These are phyloP conservation scores for Panulirus ornatus DNA, from an alignment of 1,140 invertebrate genomes.

Conservation along the genomic window DNA sequence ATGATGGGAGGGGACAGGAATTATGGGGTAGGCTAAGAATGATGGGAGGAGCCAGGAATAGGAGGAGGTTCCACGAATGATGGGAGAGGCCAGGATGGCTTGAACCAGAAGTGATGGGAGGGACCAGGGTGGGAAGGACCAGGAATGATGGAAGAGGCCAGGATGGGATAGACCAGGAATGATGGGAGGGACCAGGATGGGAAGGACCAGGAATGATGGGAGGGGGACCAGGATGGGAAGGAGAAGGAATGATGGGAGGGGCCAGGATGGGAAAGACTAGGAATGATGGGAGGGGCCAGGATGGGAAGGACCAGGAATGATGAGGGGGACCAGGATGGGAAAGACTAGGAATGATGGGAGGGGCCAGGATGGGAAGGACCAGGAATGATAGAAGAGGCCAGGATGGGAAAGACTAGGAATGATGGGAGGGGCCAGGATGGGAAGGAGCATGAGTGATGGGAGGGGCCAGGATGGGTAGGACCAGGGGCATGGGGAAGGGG, in stretches of 20 bases:
- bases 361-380: background rate
- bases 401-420: no score
- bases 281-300: background rate
- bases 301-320: background rate
- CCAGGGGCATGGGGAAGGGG: no score
- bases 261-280: background rate
- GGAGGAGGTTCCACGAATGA: background rate
- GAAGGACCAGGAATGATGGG: background rate
- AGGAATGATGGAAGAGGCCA: background rate
- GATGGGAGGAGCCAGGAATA: background rate
- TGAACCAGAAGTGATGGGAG: background rate
- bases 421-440: no score
- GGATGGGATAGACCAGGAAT: background rate
- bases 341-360: background rate
- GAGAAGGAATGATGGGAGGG: background rate
- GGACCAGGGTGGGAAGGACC: background rate
- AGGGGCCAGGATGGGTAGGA: no score
- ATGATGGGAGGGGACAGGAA: background rate
- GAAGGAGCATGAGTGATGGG: no score
- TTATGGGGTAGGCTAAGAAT: background rate
- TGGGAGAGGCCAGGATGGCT: background rate
- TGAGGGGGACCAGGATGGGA: background rate
- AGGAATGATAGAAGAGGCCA: background rate
- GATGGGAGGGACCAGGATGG: background rate
- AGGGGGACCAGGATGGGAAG: background rate